Evolutionary conservation across 2,113 vertebrate species (phyloP).

Genomic region (Otis tarda): DNA sequence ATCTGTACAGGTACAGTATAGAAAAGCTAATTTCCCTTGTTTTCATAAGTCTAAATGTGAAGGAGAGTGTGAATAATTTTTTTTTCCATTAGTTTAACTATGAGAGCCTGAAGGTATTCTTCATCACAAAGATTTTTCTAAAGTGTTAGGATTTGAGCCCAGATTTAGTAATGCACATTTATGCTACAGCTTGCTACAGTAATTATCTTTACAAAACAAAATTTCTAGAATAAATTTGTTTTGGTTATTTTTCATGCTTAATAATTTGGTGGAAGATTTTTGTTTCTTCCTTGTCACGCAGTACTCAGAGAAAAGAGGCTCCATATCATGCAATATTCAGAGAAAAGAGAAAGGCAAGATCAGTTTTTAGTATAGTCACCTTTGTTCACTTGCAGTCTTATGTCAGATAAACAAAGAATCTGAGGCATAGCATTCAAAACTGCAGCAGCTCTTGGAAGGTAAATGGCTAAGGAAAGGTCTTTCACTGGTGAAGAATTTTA

Average conservation of each 20-base stretch:
- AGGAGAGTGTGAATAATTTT: not conserved
- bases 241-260: not conserved
- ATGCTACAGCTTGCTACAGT: not conserved
- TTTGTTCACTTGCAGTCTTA: not conserved
- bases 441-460: not conserved
- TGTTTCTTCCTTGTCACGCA: not conserved
- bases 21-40: not conserved
- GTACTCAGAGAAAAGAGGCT: not conserved
- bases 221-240: not conserved
- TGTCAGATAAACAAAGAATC: not conserved
- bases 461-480: not conserved
- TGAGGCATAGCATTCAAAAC: not conserved
- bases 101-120: not conserved
- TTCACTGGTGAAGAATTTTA: not conserved
- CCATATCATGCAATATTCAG: not conserved
- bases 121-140: not conserved
- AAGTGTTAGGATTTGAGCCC: not conserved
- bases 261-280: not conserved
- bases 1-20: constrained; percentile 93
- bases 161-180: not conserved
- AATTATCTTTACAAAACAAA: not conserved
- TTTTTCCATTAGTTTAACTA: not conserved
- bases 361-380: not conserved
- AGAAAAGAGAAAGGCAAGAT: not conserved
- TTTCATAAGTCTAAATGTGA: not conserved